phyloP scores from a whole-genome alignment of 2,888 invertebrate species.

The Hylaea fasciaria region DNA sequence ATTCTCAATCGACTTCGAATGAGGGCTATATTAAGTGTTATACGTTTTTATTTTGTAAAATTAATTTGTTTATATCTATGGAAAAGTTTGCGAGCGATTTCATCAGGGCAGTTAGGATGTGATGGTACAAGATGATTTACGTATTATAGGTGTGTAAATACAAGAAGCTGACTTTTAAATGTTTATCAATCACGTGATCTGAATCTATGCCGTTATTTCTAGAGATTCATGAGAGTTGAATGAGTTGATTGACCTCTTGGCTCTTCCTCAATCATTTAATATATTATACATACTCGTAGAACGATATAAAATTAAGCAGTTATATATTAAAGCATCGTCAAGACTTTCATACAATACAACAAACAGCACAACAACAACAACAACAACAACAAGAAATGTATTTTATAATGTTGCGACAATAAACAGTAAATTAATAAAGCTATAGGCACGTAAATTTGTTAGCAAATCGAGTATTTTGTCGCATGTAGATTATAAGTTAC shows the following conservation, averaged over 20 bases:
- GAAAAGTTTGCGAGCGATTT: not conserved
- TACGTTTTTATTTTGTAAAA: no score
- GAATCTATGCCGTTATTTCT: not conserved
- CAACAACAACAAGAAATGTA: no score
- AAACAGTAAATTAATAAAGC: slow-evolving; percentile 2
- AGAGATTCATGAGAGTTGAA: slow-evolving; percentile 11
- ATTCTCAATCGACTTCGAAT: no score
- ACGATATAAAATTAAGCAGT: slow-evolving; percentile 13
- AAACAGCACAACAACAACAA: no score
- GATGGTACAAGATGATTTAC: slow-evolving; percentile 3
- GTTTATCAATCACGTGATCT: slow-evolving; percentile 4
- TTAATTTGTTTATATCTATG: no score
- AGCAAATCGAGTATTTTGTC: slow-evolving; percentile 56
- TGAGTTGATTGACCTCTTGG: slow-evolving; percentile 23
- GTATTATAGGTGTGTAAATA: no score
- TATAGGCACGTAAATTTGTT: slow-evolving; percentile 47
- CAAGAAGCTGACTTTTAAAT: not conserved
- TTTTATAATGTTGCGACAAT: no score
- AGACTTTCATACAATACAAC: slow-evolving; percentile 6
- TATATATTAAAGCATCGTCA: slow-evolving; percentile 12
- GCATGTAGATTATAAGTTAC: slow-evolving; percentile 31
- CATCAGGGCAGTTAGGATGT: not conserved
- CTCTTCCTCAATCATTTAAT: no score
- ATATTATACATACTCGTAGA: slow-evolving; percentile 17
- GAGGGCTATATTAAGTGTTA: no score